Base-by-base conservation (phyloP, 2,888 invertebrate genomes). In the Coenonympha glycerion region DNA sequence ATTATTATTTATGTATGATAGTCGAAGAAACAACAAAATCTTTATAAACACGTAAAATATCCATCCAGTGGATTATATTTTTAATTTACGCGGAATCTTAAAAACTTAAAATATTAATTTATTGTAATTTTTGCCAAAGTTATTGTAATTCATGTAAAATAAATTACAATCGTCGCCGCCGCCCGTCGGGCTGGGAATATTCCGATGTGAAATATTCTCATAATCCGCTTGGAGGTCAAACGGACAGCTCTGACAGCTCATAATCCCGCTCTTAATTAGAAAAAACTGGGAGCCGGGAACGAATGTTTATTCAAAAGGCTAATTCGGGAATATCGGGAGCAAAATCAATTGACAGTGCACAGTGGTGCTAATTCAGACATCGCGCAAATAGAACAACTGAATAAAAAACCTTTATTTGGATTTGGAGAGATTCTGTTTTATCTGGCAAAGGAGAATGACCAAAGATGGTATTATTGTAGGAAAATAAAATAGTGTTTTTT, bases 181-280 rank as follows among this genome's bases (percentile, higher is more conserved):
- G 31, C n/a, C 13, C 26, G 34, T 42, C 19, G 37, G 28, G 34
- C 47, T 56, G 55, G 52, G 59, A 61, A 54, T 48, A 53, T 52
- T 47, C 52, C 52, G 47, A 58, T 55, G 50, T 53, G 54, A 52
- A 60, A 59, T 61, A 55, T 57, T 63, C 57, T 59, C 59, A 55
- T 69, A 68, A 73, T 69, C 71, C 69, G 60, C 60, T 65, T 47
- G 63, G 67, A 60, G 63, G 65, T 66, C 65, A 64, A 65, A 66
- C 58, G 64, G 63, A 59, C 65, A 59, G 53, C 63, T 66, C 64
- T 69, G 73, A 71, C 73, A 65, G 61, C 41, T 62, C 63, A 63
- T 74, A 73, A 74, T 70, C 65, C 69, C 56, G 50, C 30, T 51
- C 55, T 60, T 66, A 64, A 67, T 66, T 62, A 63, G 60, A 54